Evolutionary conservation across 2,797 vertebrate species (phyloP).

Genomic region (Ispidina lecontei): DNA sequence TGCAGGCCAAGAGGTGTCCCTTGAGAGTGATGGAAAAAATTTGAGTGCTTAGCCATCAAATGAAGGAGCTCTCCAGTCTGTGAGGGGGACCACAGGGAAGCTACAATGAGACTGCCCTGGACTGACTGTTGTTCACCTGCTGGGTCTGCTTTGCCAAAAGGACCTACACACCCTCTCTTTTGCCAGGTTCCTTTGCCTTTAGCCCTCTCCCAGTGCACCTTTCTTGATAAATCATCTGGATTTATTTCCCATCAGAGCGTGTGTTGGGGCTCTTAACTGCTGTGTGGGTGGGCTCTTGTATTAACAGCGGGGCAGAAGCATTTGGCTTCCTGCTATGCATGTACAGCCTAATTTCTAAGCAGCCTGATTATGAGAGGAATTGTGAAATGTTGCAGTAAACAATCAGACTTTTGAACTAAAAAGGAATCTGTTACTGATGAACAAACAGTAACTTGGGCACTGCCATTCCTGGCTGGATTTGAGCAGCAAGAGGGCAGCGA

Average conservation of each 20-base stretch:
- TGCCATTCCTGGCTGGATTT: background rate
- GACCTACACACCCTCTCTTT: background rate
- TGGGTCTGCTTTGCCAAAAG: background rate
- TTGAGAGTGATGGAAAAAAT: background rate
- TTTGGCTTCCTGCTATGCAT: constrained; percentile 2
- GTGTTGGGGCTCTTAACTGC: background rate
- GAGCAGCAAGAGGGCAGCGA: background rate
- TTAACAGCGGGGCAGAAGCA: constrained; percentile 10
- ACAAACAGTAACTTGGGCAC: background rate
- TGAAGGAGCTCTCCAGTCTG: background rate
- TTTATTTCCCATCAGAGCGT: background rate
- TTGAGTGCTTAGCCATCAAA: background rate
- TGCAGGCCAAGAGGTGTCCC: background rate
- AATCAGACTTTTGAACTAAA: background rate
- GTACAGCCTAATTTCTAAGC: constrained; percentile 2
- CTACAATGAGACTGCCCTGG: fast-evolving
- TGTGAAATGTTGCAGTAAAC: background rate
- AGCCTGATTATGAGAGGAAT: background rate
- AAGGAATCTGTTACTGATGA: background rate
- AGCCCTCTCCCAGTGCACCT: fast-evolving
- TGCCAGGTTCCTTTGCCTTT: background rate
- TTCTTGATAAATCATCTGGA: background rate
- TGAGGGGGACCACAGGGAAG: fast-evolving
- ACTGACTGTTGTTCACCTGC: fast-evolving
- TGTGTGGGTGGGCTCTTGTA: background rate